Base-by-base conservation (phyloP, 2,888 invertebrate genomes). In the Himalopsyche japonica region DNA sequence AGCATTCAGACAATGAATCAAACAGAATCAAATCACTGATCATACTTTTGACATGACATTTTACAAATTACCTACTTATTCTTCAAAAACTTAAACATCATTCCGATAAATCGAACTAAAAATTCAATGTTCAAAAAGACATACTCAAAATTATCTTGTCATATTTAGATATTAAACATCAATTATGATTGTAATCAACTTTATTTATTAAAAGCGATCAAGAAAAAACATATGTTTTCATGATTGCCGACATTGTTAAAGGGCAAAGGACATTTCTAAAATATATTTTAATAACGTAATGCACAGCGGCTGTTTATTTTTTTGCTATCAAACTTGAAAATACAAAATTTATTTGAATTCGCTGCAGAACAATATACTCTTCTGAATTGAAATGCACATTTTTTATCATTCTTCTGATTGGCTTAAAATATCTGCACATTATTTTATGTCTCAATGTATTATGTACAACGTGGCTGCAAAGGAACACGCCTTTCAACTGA, bases 401-500 rank as follows among this genome's bases (percentile, higher is more conserved):
- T 83, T 84, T 79, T 86, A 77, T 77, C 79, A 84, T 83, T 64
- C 82, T 84, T 57, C 81, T 86, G 76, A 76, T 81, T 70, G 76
- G 84, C 86, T 84, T 85, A 43, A 79, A 78, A 82, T 80, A 84
- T 57, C 48, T 79, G 79, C 82, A 82, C 85, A 84, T 78, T 80
- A 84, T 84, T 80, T 57, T 57, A 49, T 76, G 47, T 70, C 70
- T 70, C 47, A 30, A 37, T 57, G 79, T 79, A 48, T 37, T 24
- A 43, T 43, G 43, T 43, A 32, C 64, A 47, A 27, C 30, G 49
- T 43, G 30, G 87, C 86, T 76, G 57, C 70, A 76, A 81, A 37
- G 70, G 47, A 47, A 76, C 70, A 81, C 76, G 64, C 43, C 76
- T 81, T 12, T 43, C 37, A 83, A 49, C 30, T 83, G 30, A 43